Percentiles rank a stretch among this genome's conserved stretches.
These are phyloP conservation scores for Cordilura impudica DNA, from an alignment of 2,888 invertebrate genomes.

Conservation along the genomic window DNA sequence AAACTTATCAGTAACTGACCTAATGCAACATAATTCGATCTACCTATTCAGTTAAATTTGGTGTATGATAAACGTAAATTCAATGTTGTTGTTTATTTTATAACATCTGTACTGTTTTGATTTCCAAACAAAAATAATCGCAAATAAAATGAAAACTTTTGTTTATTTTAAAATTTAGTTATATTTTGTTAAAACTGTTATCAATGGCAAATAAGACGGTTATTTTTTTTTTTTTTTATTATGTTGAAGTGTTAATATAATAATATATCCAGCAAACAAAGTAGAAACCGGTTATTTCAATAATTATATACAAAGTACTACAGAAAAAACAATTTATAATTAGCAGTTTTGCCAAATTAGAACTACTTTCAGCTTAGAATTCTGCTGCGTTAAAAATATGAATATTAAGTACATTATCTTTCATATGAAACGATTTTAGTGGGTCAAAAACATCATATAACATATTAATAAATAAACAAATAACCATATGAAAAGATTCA, in stretches of 20 bases:
- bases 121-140: background rate
- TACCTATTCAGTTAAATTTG: background rate
- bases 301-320: background rate
- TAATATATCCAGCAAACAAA: too few relatives aligned
- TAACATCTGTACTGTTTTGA: background rate
- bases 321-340: too few relatives aligned
- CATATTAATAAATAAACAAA: background rate
- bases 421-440: constrained; percentile 10
- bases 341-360: background rate
- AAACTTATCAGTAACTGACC: constrained; percentile 21
- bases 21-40: background rate
- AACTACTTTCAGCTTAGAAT: background rate
- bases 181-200: constrained; percentile 6
- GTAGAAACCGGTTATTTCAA: too few relatives aligned
- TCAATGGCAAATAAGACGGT: constrained; percentile 13
- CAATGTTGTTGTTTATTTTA: background rate
- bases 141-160: constrained; percentile 13
- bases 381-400: background rate
- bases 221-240: background rate
- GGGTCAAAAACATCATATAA: constrained; percentile 33
- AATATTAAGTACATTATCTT: background rate
- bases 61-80: background rate
- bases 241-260: constrained; percentile 6
- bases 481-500: constrained; percentile 7
- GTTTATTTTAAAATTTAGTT: background rate